A percentile compares a stretch with the other conserved stretches of the same genome.
These are phyloP conservation scores for Berghia stephanieae DNA, from an alignment of 1,140 invertebrate species.

Conservation along the genomic window DNA sequence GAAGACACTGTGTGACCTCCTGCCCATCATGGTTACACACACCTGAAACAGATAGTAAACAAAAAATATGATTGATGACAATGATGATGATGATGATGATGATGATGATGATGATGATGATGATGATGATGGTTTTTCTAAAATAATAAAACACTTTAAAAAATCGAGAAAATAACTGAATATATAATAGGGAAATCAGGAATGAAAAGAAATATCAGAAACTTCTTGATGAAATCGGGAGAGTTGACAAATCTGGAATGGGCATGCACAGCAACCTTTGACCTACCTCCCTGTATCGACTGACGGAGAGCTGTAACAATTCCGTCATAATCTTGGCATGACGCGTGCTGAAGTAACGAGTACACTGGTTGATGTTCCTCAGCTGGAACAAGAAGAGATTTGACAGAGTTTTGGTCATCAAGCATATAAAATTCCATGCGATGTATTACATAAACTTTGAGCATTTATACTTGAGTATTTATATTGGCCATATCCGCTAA, in stretches of 20 bases:
- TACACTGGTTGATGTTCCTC: constrained; percentile 54
- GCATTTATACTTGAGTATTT: too few relatives aligned
- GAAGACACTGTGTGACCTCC: too few relatives aligned
- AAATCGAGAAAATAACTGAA: background rate
- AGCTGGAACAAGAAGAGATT: constrained; percentile 55
- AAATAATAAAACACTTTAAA: too few relatives aligned
- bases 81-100: too few relatives aligned
- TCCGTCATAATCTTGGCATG: constrained; percentile 74
- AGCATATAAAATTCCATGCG: background rate
- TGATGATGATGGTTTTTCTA: too few relatives aligned
- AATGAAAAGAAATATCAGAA: background rate
- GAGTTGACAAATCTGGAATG: background rate
- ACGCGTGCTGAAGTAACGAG: constrained; percentile 65
- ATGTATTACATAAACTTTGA: too few relatives aligned
- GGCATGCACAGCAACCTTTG: constrained; percentile 4
- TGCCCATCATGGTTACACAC: too few relatives aligned
- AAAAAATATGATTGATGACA: too few relatives aligned
- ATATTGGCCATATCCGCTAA: too few relatives aligned
- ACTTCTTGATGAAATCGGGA: constrained; percentile 15
- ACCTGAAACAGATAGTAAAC: too few relatives aligned
- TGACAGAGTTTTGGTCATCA: too few relatives aligned
- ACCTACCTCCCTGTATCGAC: constrained; percentile 76
- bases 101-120: too few relatives aligned
- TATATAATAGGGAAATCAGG: background rate
- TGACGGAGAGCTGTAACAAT: constrained; percentile 75